A percentile compares a stretch with the other conserved stretches of the same genome.
These are phyloP conservation scores for Paratrypauchen microcephalus DNA, from an alignment of 2,797 vertebrate genomes.

Conservation along the genomic window DNA sequence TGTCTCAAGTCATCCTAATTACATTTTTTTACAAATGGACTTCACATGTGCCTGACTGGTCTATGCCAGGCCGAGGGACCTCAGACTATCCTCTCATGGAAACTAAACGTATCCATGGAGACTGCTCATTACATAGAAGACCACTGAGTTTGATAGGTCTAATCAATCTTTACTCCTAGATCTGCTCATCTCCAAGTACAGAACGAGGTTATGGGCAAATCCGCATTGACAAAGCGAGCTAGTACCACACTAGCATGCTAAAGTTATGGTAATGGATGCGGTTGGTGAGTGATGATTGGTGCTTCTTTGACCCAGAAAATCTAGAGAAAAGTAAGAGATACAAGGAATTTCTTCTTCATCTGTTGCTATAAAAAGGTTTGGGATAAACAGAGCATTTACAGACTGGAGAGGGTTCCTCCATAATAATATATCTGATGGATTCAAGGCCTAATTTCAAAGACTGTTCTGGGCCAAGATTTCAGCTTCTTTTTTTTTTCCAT, in stretches of 20 bases:
- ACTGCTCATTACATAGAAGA: conserved; percentile 71
- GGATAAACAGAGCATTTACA: conserved; percentile 49
- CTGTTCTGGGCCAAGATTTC: conserved; percentile 55
- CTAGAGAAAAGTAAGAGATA: conserved; percentile 10
- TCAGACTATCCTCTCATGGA: conserved; percentile 55
- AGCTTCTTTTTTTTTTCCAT: conserved; percentile 39
- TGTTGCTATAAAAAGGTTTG: conserved; percentile 28
- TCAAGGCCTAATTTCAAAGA: conserved; percentile 38
- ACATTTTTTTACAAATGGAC: conserved; percentile 73
- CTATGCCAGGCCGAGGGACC: conserved; percentile 50
- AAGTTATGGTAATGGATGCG: conserved; percentile 29
- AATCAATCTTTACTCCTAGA: conserved; percentile 59
- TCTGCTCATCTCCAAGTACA: conserved; percentile 22
- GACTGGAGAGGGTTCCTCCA: conserved; percentile 35
- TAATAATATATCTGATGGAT: conserved; percentile 46
- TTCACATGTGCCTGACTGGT: conserved; percentile 37
- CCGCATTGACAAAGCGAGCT: conserved; percentile 30
- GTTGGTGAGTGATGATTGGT: conserved; percentile 31
- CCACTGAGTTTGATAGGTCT: conserved; percentile 52
- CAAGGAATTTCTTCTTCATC: conserved; percentile 17
- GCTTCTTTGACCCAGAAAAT: conserved; percentile 18
- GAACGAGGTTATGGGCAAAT: conserved; percentile 32
- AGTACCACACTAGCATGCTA: conserved; percentile 17
- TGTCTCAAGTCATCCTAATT: conserved; percentile 68
- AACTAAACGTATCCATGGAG: conserved; percentile 65